Evolutionary conservation across 2,888 invertebrate genomes (phyloP), one percentile per base, ranked within the genome.

Genomic region (Leptopilina myrica): DNA sequence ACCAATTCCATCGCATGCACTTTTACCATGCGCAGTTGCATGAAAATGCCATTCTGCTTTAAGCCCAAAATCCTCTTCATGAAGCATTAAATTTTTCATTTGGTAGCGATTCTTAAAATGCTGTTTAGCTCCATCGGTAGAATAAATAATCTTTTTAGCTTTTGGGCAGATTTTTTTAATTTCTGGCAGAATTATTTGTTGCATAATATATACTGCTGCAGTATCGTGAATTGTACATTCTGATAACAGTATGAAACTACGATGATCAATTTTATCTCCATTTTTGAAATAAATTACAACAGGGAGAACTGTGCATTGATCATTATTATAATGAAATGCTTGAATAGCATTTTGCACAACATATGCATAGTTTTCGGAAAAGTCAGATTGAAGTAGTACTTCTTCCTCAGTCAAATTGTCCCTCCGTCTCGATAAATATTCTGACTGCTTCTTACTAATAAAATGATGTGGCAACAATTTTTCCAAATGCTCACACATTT

Each of bases 301-400:
- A 12, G 85, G 66, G 76, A 75, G 73, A 62, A 85, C 65, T 5
- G 83, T 81, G 9, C 80, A 80, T 59, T 83, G 82, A 65, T 80
- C 79, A 33, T 83, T 83, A 33, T 83, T 84, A 11, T 78, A 83
- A 78, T 83, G 84, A 62, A 84, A 84, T 14, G 76, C 76, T 56
- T 81, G 81, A 12, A 81, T 80, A 12, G 84, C 81, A 77, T 83
- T 79, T 53, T 78, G 79, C 65, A 46, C 67, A 12, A 81, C 64
- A 56, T 59, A 76, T 12, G 76, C 77, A 67, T 62, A 77, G 46
- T 80, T 77, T 78, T 77, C 73, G 14, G 75, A 33, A 65, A 79
- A 81, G 46, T 79, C 78, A 33, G 20, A 64, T 14, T 65, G 64
- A 2, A 81, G 40, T n/a, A 81, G 64, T 66, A 80, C 64, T 75